A percentile compares a stretch with the other conserved stretches of the same genome.
Evolutionary conservation across 2,888 invertebrate species (phyloP).

Genomic region (Drosophila borborema): DNA sequence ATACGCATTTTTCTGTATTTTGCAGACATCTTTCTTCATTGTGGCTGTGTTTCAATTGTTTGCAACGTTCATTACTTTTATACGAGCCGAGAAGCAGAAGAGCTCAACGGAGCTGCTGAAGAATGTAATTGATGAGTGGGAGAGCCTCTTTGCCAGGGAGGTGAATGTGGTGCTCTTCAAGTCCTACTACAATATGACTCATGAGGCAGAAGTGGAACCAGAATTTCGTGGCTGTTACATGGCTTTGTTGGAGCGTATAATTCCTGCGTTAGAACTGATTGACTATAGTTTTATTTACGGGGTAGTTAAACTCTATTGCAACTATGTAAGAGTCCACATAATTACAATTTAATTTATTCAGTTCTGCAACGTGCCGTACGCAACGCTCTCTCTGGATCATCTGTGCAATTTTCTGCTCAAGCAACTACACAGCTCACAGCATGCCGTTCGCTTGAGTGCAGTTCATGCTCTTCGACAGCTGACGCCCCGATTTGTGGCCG

Average conservation of each 20-base stretch:
- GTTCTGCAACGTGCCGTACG: conserved; percentile 78
- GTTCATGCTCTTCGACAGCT: conserved; percentile 75
- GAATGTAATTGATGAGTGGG: conserved; percentile 89
- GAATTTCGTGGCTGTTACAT: conserved; percentile 60
- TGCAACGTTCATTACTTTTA: conserved; percentile 85
- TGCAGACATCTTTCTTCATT: conserved; percentile 86
- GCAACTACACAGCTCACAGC: conserved; percentile 75
- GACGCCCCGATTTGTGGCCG: conserved; percentile 76
- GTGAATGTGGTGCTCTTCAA: conserved; percentile 85
- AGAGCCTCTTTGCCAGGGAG: conserved; percentile 90
- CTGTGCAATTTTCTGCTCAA: conserved; percentile 80
- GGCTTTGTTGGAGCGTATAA: conserved; percentile 71
- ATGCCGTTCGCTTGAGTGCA: conserved; percentile 75
- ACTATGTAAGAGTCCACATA: background rate
- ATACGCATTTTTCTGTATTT: conserved; percentile 1
- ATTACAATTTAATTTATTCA: conserved; percentile 27
- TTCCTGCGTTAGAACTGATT: conserved; percentile 70
- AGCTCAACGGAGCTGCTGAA: conserved; percentile 82
- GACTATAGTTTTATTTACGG: conserved; percentile 78
- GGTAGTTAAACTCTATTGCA: conserved; percentile 51
- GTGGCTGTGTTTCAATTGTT: conserved; percentile 87
- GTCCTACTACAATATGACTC: conserved; percentile 74
- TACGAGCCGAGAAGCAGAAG: conserved; percentile 82
- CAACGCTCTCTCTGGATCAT: conserved; percentile 75
- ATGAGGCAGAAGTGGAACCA: conserved; percentile 47